These are phyloP conservation scores for Pyrgus malvae DNA, from an alignment of 2,888 invertebrate species.

Conservation along the genomic window DNA sequence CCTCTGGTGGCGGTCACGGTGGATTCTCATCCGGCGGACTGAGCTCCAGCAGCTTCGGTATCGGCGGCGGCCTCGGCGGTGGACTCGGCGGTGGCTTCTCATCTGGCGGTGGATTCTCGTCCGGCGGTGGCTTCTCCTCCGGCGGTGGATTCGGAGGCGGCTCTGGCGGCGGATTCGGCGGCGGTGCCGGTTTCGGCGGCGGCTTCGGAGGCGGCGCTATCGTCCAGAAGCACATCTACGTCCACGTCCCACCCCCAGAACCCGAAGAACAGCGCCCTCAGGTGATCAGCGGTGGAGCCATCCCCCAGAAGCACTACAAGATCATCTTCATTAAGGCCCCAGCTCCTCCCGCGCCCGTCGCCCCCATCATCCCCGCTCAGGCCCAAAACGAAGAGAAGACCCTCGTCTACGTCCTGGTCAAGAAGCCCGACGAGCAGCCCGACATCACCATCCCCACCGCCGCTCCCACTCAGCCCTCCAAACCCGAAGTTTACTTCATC, in stretches of 20 bases:
- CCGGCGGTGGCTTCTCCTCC: slow-evolving; percentile 41
- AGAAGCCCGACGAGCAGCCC: slow-evolving; percentile 91
- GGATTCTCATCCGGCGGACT: slow-evolving; percentile 46
- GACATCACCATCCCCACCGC: slow-evolving; percentile 89
- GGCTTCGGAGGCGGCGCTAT: slow-evolving; percentile 79
- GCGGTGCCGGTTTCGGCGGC: slow-evolving; percentile 58
- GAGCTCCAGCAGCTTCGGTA: slow-evolving; percentile 55
- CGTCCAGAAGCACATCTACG: slow-evolving; percentile 91
- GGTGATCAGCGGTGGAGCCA: slow-evolving; percentile 83
- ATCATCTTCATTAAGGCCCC: slow-evolving; percentile 94
- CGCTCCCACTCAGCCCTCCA: slow-evolving; percentile 88
- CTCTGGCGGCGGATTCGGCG: slow-evolving; percentile 40
- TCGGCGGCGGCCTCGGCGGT: slow-evolving; percentile 42
- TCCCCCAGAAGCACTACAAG: slow-evolving; percentile 90
- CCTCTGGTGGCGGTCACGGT: slow-evolving; percentile 50
- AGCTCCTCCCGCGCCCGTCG: slow-evolving; percentile 88
- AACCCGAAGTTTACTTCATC: slow-evolving; percentile 93
- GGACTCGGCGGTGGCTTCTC: slow-evolving; percentile 39
- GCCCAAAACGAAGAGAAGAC: slow-evolving; percentile 90
- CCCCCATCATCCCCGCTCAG: slow-evolving; percentile 87
- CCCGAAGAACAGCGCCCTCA: slow-evolving; percentile 86
- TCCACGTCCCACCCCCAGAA: slow-evolving; percentile 91
- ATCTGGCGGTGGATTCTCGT: slow-evolving; percentile 36
- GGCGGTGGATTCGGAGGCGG: slow-evolving; percentile 46
- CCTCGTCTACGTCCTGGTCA: slow-evolving; percentile 90